These are phyloP conservation scores for Acrocephalus scirpaceus DNA, from an alignment of 2,797 vertebrate species.

Conservation along the genomic window DNA sequence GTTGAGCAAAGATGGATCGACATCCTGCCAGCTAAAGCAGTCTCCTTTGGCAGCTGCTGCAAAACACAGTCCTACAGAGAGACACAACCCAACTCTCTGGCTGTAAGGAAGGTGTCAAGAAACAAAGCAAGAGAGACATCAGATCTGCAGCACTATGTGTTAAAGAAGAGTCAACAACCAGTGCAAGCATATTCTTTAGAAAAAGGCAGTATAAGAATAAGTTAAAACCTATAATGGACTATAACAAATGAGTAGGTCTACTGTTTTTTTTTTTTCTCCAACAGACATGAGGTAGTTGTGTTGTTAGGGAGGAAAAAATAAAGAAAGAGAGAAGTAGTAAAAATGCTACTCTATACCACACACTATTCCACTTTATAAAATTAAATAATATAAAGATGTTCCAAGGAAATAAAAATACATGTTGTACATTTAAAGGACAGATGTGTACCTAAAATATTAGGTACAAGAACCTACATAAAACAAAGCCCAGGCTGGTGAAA, in stretches of 20 bases:
- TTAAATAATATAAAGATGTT: slow-evolving; percentile 71
- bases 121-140: not conserved
- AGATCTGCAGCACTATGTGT: not conserved
- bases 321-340: slow-evolving; percentile 38
- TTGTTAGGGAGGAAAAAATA: slow-evolving; percentile 66
- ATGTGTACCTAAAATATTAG: slow-evolving; percentile 68
- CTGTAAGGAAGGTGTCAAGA: not conserved
- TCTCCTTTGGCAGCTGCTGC: not conserved
- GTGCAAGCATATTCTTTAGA: slow-evolving; percentile 66
- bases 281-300: slow-evolving; percentile 81
- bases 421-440: slow-evolving; percentile 57
- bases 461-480: slow-evolving; percentile 59
- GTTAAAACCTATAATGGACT: slow-evolving; percentile 54
- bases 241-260: slow-evolving; percentile 48
- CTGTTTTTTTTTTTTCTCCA: slow-evolving; percentile 63
- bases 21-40: not conserved
- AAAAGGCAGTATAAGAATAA: slow-evolving; percentile 69
- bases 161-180: slow-evolving; percentile 51
- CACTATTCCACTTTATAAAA: slow-evolving; percentile 75
- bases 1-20: not conserved
- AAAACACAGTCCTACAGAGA: not conserved
- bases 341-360: slow-evolving; percentile 73
- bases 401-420: slow-evolving; percentile 67
- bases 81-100: not conserved
- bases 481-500: slow-evolving; percentile 54